Percentiles rank a stretch among this genome's conserved stretches.
Evolutionary conservation across 2,888 invertebrate species (phyloP).

Genomic region (Eupithecia abbreviata): DNA sequence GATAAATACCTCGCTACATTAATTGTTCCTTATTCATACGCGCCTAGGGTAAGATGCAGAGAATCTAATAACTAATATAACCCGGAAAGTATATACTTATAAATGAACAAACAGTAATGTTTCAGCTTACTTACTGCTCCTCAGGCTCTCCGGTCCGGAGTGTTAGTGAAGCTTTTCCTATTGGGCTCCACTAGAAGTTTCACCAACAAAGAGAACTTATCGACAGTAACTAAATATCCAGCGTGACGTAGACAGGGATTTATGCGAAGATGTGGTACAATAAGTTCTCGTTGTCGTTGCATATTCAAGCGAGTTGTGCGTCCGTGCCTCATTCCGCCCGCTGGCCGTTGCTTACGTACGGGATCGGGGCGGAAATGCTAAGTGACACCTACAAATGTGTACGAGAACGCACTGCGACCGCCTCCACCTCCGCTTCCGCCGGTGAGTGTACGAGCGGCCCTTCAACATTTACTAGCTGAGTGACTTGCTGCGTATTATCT

Average conservation of each 20-base stretch:
- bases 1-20: too few species aligned
- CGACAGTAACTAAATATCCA: too few species aligned
- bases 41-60: too few species aligned
- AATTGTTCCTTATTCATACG: too few species aligned
- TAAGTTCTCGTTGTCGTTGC: neutral
- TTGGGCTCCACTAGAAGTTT: too few species aligned
- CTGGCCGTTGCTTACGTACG: neutral
- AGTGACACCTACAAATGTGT: neutral
- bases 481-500: neutral
- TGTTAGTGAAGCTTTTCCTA: too few species aligned
- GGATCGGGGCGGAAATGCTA: neutral
- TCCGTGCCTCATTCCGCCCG: neutral
- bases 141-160: too few species aligned
- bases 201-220: too few species aligned
- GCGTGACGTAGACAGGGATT: too few species aligned
- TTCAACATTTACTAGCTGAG: neutral
- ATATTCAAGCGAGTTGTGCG: neutral
- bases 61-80: neutral
- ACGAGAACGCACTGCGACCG: neutral
- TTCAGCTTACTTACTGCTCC: too few species aligned
- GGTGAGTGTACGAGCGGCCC: neutral
- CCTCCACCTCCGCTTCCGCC: neutral
- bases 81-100: too few species aligned
- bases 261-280: neutral
- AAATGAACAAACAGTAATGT: too few species aligned